A percentile compares a stretch with the other conserved stretches of the same genome.
These are phyloP conservation scores for Glyphotaelius pellucidus DNA, from an alignment of 2,888 invertebrate species.

Conservation along the genomic window DNA sequence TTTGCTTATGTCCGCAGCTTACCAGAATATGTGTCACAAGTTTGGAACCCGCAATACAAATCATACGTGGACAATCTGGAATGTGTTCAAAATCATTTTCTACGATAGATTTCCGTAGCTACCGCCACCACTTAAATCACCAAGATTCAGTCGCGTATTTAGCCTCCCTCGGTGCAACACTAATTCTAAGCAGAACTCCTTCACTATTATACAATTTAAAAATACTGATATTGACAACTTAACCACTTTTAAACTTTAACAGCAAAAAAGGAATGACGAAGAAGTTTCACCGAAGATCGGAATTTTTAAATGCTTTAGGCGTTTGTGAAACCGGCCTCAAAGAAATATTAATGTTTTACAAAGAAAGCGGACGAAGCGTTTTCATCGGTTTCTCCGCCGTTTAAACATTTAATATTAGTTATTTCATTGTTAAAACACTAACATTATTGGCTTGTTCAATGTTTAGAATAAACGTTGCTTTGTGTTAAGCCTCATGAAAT, in stretches of 20 bases:
- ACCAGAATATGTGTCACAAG: too few relatives aligned
- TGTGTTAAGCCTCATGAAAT: neutral
- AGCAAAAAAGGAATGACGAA: neutral
- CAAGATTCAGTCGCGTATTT: too few relatives aligned
- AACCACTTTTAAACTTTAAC: neutral
- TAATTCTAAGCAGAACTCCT: too few relatives aligned
- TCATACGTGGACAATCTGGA: too few relatives aligned
- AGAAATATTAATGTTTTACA: neutral
- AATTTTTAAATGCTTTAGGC: neutral
- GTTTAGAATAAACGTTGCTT: neutral
- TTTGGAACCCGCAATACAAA: too few relatives aligned
- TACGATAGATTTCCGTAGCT: too few relatives aligned
- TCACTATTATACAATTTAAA: too few relatives aligned
- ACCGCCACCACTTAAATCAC: too few relatives aligned
- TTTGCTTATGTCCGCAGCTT: too few relatives aligned
- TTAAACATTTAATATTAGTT: neutral
- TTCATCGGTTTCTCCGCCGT: neutral
- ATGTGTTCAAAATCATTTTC: too few relatives aligned
- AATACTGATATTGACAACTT: neutral
- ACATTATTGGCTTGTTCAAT: neutral
- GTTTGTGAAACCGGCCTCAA: neutral
- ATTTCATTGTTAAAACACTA: neutral
- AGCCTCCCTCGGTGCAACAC: too few relatives aligned
- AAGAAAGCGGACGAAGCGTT: neutral
- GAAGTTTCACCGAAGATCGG: neutral